A percentile compares a stretch with the other conserved stretches of the same genome.
Evolutionary conservation across 2,888 invertebrate genomes (phyloP).

Genomic region (Pandemis cinnamomeana): DNA sequence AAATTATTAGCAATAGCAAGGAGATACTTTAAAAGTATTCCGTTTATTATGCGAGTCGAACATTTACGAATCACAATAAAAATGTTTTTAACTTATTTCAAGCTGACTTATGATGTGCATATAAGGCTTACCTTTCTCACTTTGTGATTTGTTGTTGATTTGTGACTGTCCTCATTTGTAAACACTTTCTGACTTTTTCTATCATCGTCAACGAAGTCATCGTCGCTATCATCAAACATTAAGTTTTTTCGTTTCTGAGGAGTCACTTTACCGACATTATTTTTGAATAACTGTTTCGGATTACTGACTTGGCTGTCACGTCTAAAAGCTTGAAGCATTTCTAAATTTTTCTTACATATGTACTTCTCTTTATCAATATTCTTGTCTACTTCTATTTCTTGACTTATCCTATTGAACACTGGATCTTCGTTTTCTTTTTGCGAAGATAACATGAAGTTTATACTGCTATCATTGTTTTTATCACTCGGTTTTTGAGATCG

Average conservation of each 20-base stretch:
- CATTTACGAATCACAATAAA: too few relatives aligned
- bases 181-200: constrained; percentile 50
- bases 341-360: constrained; percentile 50
- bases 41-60: too few relatives aligned
- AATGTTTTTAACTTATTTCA: too few relatives aligned
- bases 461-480: constrained; percentile 22
- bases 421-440: constrained; percentile 70
- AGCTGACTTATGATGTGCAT: too few relatives aligned
- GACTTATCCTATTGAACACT: constrained; percentile 7
- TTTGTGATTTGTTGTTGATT: constrained; percentile 60
- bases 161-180: constrained; percentile 46
- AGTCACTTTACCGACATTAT: constrained; percentile 42
- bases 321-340: constrained; percentile 66
- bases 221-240: constrained; percentile 69
- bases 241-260: constrained; percentile 55
- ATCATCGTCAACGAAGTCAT: constrained; percentile 68
- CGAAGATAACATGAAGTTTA: constrained; percentile 56
- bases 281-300: constrained; percentile 51
- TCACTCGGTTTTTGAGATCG: constrained; percentile 30
- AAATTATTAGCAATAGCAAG: too few relatives aligned
- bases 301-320: constrained; percentile 57
- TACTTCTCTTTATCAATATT: constrained; percentile 45
- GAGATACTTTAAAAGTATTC: too few relatives aligned
- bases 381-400: constrained; percentile 20
- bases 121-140: constrained; percentile 46